These are phyloP conservation scores for Hydrocynus forskahlii DNA, from an alignment of 2,797 vertebrate species.

Conservation along the genomic window DNA sequence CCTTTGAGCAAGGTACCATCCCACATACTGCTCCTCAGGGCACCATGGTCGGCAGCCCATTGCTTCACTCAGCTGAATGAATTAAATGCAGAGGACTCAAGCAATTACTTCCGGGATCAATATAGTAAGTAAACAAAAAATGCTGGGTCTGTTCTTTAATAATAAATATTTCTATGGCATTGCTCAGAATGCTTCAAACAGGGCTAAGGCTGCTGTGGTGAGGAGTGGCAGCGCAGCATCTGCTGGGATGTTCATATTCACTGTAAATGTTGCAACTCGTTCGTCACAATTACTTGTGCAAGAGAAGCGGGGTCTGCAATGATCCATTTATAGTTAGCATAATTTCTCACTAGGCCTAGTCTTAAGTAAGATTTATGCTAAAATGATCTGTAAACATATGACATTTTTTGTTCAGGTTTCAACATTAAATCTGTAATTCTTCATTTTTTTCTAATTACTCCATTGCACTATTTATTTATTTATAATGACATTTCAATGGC, in stretches of 20 bases:
- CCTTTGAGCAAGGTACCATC: too few species aligned
- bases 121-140: too few species aligned
- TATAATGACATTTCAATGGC: too few species aligned
- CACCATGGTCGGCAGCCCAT: too few species aligned
- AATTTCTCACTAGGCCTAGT: background rate
- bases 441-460: background rate
- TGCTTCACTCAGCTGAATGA: too few species aligned
- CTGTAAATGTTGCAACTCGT: background rate
- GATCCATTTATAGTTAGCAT: too few species aligned
- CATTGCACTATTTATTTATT: background rate
- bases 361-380: background rate
- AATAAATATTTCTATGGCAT: background rate
- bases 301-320: background rate
- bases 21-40: too few species aligned
- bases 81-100: background rate
- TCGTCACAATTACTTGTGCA: too few species aligned
- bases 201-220: background rate
- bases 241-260: background rate
- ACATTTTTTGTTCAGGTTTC: background rate
- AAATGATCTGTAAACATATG: background rate
- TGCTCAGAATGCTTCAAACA: background rate
- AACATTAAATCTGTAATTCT: background rate
- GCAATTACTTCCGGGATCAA: too few species aligned
- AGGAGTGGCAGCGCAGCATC: background rate
- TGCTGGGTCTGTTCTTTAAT: background rate